These are phyloP conservation scores for Ceriagrion tenellum DNA, from an alignment of 2,888 invertebrate genomes.

Conservation along the genomic window DNA sequence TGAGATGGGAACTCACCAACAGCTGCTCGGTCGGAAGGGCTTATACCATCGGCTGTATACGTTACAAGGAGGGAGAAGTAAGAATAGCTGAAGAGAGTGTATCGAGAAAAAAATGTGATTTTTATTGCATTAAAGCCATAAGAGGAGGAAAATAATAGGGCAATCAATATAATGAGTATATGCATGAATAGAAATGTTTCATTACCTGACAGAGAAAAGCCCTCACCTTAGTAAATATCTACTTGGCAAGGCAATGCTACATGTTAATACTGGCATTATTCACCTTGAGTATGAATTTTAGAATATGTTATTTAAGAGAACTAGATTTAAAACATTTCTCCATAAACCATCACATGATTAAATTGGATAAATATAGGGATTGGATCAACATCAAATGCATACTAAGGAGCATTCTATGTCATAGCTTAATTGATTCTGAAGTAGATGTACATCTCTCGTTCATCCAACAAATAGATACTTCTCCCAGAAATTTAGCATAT, in stretches of 20 bases:
- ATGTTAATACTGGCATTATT: background rate
- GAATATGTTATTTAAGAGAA: background rate
- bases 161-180: background rate
- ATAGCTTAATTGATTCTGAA: too few species aligned
- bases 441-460: too few species aligned
- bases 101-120: background rate
- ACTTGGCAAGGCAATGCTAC: background rate
- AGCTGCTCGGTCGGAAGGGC: constrained; percentile 84
- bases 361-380: too few species aligned
- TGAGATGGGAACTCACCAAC: constrained; percentile 88
- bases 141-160: background rate
- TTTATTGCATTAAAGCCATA: background rate
- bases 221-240: background rate
- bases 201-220: background rate
- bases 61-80: constrained; percentile 78
- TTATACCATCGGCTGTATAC: constrained; percentile 85
- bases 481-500: too few species aligned
- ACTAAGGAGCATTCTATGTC: too few species aligned
- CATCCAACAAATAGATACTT: too few species aligned
- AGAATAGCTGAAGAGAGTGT: background rate
- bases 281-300: background rate
- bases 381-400: too few species aligned
- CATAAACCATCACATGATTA: too few species aligned
- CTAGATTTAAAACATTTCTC: too few species aligned
- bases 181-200: background rate